A percentile compares a stretch with the other conserved stretches of the same genome.
These are phyloP conservation scores for Ammodytes marinus DNA, from an alignment of 2,113 vertebrate species.

Conservation along the genomic window DNA sequence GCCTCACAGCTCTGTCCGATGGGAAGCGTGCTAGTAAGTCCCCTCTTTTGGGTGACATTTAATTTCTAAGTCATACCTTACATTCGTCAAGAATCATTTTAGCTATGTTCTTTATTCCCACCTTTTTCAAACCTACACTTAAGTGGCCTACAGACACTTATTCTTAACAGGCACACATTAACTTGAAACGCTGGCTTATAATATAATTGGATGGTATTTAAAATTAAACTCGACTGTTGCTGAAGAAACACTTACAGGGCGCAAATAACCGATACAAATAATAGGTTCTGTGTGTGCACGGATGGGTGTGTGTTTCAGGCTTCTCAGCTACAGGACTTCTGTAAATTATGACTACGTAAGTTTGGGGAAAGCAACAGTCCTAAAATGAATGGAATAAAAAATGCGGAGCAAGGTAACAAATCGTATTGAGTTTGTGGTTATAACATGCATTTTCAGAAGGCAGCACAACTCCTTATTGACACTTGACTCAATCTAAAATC, in stretches of 20 bases:
- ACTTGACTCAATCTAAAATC: conserved; percentile 6
- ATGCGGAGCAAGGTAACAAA: conserved; percentile 7
- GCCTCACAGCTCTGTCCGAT: not conserved
- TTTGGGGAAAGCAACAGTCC: not conserved
- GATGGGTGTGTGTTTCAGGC: no score
- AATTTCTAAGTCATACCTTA: not conserved
- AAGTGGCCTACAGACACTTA: not conserved
- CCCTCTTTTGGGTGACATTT: not conserved
- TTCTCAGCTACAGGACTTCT: not conserved
- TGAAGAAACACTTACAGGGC: not conserved
- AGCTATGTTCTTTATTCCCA: not conserved
- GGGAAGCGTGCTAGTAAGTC: no score
- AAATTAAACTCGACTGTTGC: conserved; percentile 16
- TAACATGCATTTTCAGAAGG: conserved; percentile 12
- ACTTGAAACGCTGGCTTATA: not conserved
- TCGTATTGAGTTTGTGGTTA: not conserved
- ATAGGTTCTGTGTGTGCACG: no score
- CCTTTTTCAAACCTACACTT: conserved; percentile 1
- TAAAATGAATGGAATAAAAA: conserved; percentile 15
- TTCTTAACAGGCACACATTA: not conserved
- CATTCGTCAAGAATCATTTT: not conserved
- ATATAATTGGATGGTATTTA: not conserved
- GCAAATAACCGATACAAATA: no score
- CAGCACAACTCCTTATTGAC: not conserved
- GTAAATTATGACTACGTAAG: not conserved